Evolutionary conservation across 37 sponge, comb jelly and placozoan species (phyloP), one percentile per base, ranked within the genome.

Genomic region (Spongia lamella): DNA sequence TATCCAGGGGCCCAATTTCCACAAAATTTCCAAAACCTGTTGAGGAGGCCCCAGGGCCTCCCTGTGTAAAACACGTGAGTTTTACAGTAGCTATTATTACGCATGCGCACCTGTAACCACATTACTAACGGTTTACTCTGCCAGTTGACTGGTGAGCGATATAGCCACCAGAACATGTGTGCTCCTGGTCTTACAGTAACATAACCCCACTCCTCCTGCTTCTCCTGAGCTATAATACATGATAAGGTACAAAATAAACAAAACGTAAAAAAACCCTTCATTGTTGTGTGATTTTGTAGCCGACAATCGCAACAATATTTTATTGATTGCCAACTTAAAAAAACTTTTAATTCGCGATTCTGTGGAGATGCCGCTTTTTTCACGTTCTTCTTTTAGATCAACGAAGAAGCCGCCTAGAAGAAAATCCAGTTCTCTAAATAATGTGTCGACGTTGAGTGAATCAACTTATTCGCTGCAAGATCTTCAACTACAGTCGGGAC

Each of bases 161-260:
- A 85, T 27, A 93, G 78, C 94, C 94, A 93, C 94, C 94, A 93
- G 73, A 93, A 93, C 94, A 85, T 84, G 86, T 85, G 76, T 1
- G 90, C 94, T 37, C 67, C 61, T 6, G 81, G 72, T 29, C 94
- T 61, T 34, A 89, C 90, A 25, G 73, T 72, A 26, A 86, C 90
- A 53, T 89, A 93, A 43, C 85, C 94, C 89, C 90, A 93, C 20
- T 38, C 58, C 56, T 92, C 73, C 22, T 88, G 69, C 15, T 43
- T 5, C 5, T 43, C 47, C 47, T 43, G 47, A 43, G 47, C 47
- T 43, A 43, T 43, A 5, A 9, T 9, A 5, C 5, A 9, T 9
- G 9, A 43, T 43, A 43, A 5, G 9, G 9, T 43, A 43, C 47
- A 43, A 9, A 5, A 13, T 13, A 43, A 43, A 43, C 5, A 9